Evolutionary conservation across 2,113 vertebrate species (phyloP).

Genomic region (Pterocles gutturalis): DNA sequence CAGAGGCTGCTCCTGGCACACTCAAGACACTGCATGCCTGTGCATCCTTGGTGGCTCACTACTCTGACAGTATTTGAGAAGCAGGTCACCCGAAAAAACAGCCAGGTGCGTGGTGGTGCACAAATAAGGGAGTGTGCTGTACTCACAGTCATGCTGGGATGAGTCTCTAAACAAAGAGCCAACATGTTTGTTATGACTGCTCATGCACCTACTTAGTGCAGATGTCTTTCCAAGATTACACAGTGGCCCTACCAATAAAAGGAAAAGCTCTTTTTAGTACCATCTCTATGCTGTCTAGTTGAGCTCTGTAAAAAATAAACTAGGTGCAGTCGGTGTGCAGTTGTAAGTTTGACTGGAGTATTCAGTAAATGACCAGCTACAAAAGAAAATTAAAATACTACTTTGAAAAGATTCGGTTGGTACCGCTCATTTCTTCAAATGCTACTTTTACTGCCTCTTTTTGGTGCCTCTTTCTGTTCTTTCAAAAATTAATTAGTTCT

Average conservation of each 20-base stretch:
- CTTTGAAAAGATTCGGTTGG: neutral
- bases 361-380: neutral
- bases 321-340: neutral
- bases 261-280: neutral
- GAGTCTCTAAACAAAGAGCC: neutral
- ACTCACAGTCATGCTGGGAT: neutral
- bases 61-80: neutral
- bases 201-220: neutral
- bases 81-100: neutral
- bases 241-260: neutral
- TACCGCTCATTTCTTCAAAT: neutral
- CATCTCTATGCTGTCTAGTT: neutral
- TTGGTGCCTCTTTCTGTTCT: neutral
- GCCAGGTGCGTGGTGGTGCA: neutral
- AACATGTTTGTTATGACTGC: neutral
- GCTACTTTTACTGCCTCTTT: neutral
- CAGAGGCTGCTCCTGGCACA: neutral
- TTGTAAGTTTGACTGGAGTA: neutral
- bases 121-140: neutral
- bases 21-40: rapidly evolving
- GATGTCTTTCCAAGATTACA: neutral
- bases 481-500: neutral
- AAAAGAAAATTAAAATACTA: neutral
- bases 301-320: neutral
- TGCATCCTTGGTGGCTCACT: neutral